Evolutionary conservation across 2,113 vertebrate species (phyloP).

Genomic region (Scophthalmus maximus): DNA sequence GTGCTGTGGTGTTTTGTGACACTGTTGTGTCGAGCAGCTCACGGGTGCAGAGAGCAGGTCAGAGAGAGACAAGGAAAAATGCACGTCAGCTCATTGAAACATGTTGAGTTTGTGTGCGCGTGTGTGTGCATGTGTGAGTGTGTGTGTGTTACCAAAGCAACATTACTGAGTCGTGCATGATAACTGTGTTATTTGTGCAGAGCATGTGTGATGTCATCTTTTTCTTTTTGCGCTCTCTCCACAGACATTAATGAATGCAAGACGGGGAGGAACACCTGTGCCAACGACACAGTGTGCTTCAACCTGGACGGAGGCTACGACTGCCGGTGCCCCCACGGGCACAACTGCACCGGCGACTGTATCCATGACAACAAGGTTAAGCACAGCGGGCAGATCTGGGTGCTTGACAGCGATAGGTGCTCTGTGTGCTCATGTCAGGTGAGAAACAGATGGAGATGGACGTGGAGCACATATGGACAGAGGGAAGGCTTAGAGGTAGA

Average conservation of each 20-base stretch:
- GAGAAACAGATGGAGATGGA: constrained; percentile 41
- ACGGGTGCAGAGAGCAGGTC: neutral
- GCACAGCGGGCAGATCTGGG: constrained; percentile 98
- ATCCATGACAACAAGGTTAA: constrained; percentile 93
- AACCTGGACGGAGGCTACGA: constrained; percentile 98
- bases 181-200: constrained; percentile 9
- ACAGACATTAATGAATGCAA: constrained; percentile 98
- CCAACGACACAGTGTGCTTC: constrained; percentile 98
- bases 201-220: constrained; percentile 50
- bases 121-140: no score
- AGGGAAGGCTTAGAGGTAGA: constrained; percentile 7
- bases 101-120: neutral
- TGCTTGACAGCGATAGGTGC: constrained; percentile 95
- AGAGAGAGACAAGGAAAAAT: constrained; percentile 5
- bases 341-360: constrained; percentile 97
- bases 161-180: neutral
- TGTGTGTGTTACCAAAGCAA: neutral
- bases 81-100: neutral
- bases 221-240: constrained; percentile 30
- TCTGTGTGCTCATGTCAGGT: constrained; percentile 97
- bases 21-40: neutral
- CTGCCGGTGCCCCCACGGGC: constrained; percentile 97
- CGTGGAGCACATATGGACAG: neutral
- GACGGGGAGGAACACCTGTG: constrained; percentile 94
- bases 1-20: constrained; percentile 8